These are phyloP conservation scores for Hirtodrosophila trivittata DNA, from an alignment of 2,888 invertebrate genomes.

Conservation along the genomic window DNA sequence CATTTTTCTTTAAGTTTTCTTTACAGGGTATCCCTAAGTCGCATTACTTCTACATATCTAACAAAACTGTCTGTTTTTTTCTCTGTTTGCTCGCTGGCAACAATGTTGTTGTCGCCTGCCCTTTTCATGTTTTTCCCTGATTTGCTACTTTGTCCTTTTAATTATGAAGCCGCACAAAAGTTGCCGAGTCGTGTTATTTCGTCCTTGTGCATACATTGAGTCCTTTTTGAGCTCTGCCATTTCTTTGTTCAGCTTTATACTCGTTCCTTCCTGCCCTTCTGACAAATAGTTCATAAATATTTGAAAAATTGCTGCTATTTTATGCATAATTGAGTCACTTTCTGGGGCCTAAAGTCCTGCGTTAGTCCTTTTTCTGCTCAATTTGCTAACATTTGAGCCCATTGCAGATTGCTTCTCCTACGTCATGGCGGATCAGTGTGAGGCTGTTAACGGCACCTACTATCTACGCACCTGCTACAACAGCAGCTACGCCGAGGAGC, in stretches of 20 bases:
- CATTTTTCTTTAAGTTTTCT: no score
- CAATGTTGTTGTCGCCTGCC: slow-evolving; percentile 35
- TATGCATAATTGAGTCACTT: slow-evolving; percentile 64
- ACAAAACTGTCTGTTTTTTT: slow-evolving; percentile 7
- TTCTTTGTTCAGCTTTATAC: slow-evolving; percentile 18
- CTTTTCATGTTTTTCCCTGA: slow-evolving; percentile 68
- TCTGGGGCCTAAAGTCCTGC: slow-evolving; percentile 12
- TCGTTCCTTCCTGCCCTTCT: slow-evolving; percentile 4
- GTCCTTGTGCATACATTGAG: slow-evolving; percentile 40
- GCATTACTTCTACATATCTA: neutral
- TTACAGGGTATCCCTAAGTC: slow-evolving; percentile 11
- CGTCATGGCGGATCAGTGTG: slow-evolving; percentile 87
- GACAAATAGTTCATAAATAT: slow-evolving; percentile 76
- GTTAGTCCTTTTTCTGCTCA: slow-evolving; percentile 11
- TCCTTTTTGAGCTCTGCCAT: slow-evolving; percentile 28
- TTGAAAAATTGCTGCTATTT: slow-evolving; percentile 44
- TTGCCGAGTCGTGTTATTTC: slow-evolving; percentile 27
- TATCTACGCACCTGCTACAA: slow-evolving; percentile 87
- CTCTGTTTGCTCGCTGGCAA: slow-evolving; percentile 19
- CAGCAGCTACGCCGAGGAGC: slow-evolving; percentile 85
- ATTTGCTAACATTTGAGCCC: slow-evolving; percentile 25
- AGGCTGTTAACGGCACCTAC: slow-evolving; percentile 87
- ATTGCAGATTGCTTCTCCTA: slow-evolving; percentile 88
- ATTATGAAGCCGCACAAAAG: slow-evolving; percentile 66
- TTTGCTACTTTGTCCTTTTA: slow-evolving; percentile 79